Conservation (phyloP, 2,113 vertebrate genomes). For the Gymnarchus niloticus region DNA sequence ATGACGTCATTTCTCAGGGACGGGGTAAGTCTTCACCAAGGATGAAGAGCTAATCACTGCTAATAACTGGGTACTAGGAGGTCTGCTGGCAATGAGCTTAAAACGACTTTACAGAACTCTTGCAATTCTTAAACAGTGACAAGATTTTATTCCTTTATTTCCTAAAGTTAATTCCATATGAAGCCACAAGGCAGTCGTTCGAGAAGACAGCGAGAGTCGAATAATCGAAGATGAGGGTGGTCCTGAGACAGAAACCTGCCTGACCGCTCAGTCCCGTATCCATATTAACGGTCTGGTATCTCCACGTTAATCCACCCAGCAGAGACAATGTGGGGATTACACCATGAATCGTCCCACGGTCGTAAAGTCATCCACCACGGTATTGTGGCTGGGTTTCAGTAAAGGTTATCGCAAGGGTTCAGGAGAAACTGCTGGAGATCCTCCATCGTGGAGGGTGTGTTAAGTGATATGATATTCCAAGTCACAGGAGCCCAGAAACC, state of each 20-base stretch:
- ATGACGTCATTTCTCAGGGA: neutral
- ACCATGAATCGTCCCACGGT: neutral
- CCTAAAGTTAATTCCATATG: too few relatives aligned
- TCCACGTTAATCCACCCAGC: too few relatives aligned
- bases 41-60: conserved; percentile 14
- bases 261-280: too few relatives aligned
- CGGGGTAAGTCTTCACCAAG: neutral
- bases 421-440: neutral
- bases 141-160: too few relatives aligned
- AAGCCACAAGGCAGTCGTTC: too few relatives aligned
- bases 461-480: too few relatives aligned
- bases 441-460: neutral
- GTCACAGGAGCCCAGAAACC: neutral
- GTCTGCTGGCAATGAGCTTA: neutral
- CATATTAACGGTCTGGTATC: too few relatives aligned
- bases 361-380: neutral
- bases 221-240: too few relatives aligned
- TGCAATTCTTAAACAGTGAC: too few relatives aligned
- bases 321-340: too few relatives aligned
- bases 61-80: neutral
- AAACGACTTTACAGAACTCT: neutral
- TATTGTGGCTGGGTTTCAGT: neutral
- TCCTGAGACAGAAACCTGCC: too few relatives aligned
- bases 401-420: neutral
- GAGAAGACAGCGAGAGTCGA: too few relatives aligned